These are phyloP conservation scores for Hipposideros larvatus DNA, from an alignment of 2,797 vertebrate genomes.

Conservation along the genomic window DNA sequence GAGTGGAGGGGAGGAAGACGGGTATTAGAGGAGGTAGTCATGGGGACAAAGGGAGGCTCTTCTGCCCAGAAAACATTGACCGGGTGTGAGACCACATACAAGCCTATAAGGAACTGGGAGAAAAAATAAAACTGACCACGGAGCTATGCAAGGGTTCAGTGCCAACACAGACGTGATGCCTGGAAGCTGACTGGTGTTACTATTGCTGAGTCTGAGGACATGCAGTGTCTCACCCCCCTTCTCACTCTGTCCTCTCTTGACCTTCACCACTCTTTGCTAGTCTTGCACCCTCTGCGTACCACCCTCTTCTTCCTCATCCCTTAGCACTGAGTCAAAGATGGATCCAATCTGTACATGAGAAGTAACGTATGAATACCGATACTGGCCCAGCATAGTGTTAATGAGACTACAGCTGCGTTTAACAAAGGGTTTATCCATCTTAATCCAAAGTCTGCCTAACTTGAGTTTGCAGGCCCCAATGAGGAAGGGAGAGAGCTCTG, in stretches of 20 bases:
- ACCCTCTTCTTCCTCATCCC: background rate
- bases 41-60: background rate
- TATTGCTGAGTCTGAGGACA: background rate
- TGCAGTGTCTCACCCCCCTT: no score
- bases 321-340: background rate
- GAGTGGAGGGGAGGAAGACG: background rate
- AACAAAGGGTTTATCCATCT: background rate
- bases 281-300: background rate
- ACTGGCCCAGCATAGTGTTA: background rate
- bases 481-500: background rate
- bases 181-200: background rate
- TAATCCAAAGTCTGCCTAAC: background rate
- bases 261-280: background rate
- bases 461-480: accelerated
- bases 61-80: background rate
- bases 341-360: background rate
- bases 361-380: background rate
- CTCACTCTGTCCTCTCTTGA: background rate
- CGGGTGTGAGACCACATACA: background rate
- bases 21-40: background rate
- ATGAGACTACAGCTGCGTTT: background rate
- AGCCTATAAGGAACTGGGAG: background rate
- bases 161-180: background rate
- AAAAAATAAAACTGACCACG: background rate
- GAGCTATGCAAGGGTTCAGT: background rate